Evolutionary conservation across 1,140 invertebrate species (phyloP), one percentile per base, ranked within the genome.

Genomic region (Macrosteles quadrilineatus): DNA sequence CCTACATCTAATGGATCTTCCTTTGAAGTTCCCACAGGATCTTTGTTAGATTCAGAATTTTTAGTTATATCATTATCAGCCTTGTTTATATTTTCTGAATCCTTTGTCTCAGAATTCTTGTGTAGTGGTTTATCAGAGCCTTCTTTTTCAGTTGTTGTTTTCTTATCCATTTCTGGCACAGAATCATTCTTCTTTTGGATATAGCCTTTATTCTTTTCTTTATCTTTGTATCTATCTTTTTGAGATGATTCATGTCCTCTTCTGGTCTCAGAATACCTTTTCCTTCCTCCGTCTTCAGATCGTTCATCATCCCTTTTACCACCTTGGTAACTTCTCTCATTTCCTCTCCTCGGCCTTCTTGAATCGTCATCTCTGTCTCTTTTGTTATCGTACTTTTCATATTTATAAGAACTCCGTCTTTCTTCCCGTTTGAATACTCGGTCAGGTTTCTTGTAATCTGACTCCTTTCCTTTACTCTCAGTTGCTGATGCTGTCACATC

Each of bases 121-220:
- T 27, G 27, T 23, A 25, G 27, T 59, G 21, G 12, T 59, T 59
- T 30, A n/a, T 14, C 23, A 21, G 55, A 9, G 27, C 55, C 27
- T 27, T 59, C 55, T 23, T 50, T 50, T 9, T 19, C 21, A 23
- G 47, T 9, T 27, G 21, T 31, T 2, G 25, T 27, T 21, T 59
- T 30, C 36, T 59, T 59, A 59, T 30, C 47, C 2, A 50, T 50
- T 50, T 50, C 47, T 50, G 47, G 4, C 4, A 21, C n/a, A 4
- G 81, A 73, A 6, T 83, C 76, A 43, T 85, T 83, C 68, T 84
- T 84, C 74, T 78, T 80, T 70, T 80, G 74, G 53, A 81, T 82
- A 11, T 77, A 74, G 69, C 72, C 73, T 74, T 81, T 84, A 6
- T 85, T 79, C 72, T 80, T 82, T 50, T 82, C 81, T 83, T 82